These are phyloP conservation scores for Heliconius hermathena DNA, from an alignment of 1,140 invertebrate genomes.

Conservation along the genomic window DNA sequence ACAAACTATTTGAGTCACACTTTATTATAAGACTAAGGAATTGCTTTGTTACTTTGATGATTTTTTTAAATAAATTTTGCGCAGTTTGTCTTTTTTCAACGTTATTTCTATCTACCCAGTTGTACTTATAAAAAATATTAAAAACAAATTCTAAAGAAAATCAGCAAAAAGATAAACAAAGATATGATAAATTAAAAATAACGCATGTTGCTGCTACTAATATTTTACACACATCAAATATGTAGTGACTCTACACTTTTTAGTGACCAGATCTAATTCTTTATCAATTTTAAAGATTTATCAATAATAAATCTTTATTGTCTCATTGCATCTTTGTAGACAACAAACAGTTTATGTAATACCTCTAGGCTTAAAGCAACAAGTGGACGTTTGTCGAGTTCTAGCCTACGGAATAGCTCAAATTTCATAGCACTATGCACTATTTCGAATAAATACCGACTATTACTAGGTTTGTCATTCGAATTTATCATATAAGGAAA, in stretches of 20 bases:
- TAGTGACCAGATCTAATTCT: not conserved
- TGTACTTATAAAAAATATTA: no score
- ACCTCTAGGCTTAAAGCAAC: slow-evolving; percentile 14
- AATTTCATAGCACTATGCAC: slow-evolving; percentile 4
- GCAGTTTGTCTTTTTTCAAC: no score
- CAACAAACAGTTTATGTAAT: not conserved
- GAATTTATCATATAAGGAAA: not conserved
- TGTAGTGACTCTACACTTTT: not conserved
- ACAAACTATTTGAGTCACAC: no score
- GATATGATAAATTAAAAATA: not conserved
- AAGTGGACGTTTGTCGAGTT: slow-evolving; percentile 11
- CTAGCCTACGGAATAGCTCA: slow-evolving; percentile 21
- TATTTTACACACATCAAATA: not conserved
- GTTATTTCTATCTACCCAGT: no score
- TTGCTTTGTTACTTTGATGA: no score
- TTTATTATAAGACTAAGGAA: no score
- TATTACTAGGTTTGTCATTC: not conserved
- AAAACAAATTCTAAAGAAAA: no score
- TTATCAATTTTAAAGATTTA: not conserved
- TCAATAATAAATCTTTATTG: not conserved
- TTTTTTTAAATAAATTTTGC: no score
- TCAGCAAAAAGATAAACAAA: not conserved
- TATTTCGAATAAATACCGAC: not conserved
- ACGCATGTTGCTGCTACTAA: no score
- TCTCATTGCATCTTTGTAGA: not conserved